phyloP scores from a whole-genome alignment of 2,888 invertebrate genomes.

The Listrodromus nycthemerus region DNA sequence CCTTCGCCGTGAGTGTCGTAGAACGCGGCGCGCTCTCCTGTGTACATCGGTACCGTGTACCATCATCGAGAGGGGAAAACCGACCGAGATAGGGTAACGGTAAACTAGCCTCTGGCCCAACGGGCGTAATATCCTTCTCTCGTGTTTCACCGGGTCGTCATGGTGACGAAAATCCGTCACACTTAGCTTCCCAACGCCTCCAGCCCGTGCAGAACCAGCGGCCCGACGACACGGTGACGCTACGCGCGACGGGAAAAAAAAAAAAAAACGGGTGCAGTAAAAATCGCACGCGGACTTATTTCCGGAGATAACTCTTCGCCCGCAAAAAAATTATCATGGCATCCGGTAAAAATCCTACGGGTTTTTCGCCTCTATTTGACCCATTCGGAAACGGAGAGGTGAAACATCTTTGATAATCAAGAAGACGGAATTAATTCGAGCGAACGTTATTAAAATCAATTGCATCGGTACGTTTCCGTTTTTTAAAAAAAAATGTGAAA shows the following conservation, averaged over 20 bases:
- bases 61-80: neutral
- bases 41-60: neutral
- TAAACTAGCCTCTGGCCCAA: slow-evolving; percentile 44
- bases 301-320: neutral
- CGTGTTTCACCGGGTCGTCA: slow-evolving; percentile 23
- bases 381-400: too few relatives aligned
- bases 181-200: neutral
- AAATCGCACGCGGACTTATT: neutral
- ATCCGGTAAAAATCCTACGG: neutral
- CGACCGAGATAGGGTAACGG: slow-evolving; percentile 28
- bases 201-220: neutral
- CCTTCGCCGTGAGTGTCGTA: neutral
- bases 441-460: too few relatives aligned
- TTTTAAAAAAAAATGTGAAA: too few relatives aligned
- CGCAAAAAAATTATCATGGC: neutral
- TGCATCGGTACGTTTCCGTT: too few relatives aligned
- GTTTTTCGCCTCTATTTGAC: too few relatives aligned
- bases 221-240: neutral
- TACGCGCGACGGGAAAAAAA: neutral
- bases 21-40: neutral
- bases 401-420: too few relatives aligned
- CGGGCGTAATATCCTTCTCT: slow-evolving; percentile 29
- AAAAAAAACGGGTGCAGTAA: neutral
- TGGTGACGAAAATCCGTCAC: slow-evolving; percentile 20
- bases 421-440: too few relatives aligned